These are phyloP conservation scores for Colletes collaris DNA, from an alignment of 2,888 invertebrate species.

Conservation along the genomic window DNA sequence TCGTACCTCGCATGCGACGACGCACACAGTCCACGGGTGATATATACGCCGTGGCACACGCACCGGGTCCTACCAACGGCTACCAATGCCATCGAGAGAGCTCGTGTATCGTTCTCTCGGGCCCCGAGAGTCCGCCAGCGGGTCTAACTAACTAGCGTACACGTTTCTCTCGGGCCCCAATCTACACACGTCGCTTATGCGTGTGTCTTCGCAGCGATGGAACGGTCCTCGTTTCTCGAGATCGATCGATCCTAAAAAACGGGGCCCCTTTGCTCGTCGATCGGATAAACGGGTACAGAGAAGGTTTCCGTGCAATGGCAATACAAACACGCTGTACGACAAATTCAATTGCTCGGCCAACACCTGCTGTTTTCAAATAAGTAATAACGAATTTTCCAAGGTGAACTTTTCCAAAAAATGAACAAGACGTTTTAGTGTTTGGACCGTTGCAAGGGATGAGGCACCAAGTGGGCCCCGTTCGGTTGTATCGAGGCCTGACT, in stretches of 20 bases:
- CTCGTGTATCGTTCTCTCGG: slow-evolving; percentile 65
- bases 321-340: too few relatives aligned
- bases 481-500: slow-evolving; percentile 27
- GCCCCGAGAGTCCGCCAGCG: slow-evolving; percentile 67
- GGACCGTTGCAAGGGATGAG: too few relatives aligned
- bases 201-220: slow-evolving; percentile 58
- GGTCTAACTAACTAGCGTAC: slow-evolving; percentile 78
- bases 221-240: neutral
- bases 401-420: too few relatives aligned
- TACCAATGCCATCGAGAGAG: slow-evolving; percentile 57
- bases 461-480: neutral
- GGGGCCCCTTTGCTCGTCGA: neutral
- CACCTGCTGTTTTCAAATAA: too few relatives aligned
- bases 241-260: neutral
- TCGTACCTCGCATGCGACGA: slow-evolving; percentile 47
- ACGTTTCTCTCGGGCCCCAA: slow-evolving; percentile 62
- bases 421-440: too few relatives aligned
- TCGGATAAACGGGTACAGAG: too few relatives aligned
- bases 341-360: too few relatives aligned
- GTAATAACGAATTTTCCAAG: too few relatives aligned
- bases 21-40: slow-evolving; percentile 34
- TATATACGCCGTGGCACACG: slow-evolving; percentile 62
- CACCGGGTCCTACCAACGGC: slow-evolving; percentile 64
- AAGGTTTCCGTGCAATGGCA: too few relatives aligned
- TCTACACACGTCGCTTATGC: slow-evolving; percentile 58